Evolutionary conservation across 2,113 vertebrate genomes (phyloP), one percentile per base, ranked within the genome.

Genomic region (Muscicapa adusta): DNA sequence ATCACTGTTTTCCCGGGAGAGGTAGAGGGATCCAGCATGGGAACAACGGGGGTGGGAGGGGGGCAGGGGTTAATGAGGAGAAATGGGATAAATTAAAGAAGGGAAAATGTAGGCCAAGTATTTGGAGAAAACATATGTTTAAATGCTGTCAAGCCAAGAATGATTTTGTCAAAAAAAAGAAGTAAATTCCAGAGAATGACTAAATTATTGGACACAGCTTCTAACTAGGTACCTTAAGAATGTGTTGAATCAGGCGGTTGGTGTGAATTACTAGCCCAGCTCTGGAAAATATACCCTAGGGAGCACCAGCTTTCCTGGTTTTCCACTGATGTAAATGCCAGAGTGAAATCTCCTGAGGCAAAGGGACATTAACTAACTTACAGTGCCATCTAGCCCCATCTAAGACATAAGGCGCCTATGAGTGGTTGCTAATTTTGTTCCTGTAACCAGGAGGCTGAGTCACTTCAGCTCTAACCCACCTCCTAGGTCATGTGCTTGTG

Each of bases 301-400:
- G 85, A 97, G 42, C 72, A 90, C 88, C 68, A 91, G 47, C 56
- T 95, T 96, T 90, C 79, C 80, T 81, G 85, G 38, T 91, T 96
- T 96, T 88, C 65, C 88, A 88, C 85, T 61, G 79, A 65, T 84
- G 25, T 1, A 54, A 63, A 62, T 38, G 68, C 85, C 65, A 53
- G 71, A 90, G 56, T 10, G 51, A 88, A 96, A 66, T 60, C 93
- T 95, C 63, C 72, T 14, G 91, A 90, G 85, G 87, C 50, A 48
- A 83, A 93, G 82, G 63, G 77, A 62, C 85, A 96, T 97, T 95
- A 85, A 93, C 93, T 93, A 97, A 95, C 79, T 97, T 90, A 97
- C 79, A 97, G 95, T 97, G 96, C 95, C 96, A 97, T 90, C 96
- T 97, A 97, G 96, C 94, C 94, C 95, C 19, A 7, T 90, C 68